phyloP scores from a whole-genome alignment of 2,797 vertebrate genomes.

The Champsocephalus esox region DNA sequence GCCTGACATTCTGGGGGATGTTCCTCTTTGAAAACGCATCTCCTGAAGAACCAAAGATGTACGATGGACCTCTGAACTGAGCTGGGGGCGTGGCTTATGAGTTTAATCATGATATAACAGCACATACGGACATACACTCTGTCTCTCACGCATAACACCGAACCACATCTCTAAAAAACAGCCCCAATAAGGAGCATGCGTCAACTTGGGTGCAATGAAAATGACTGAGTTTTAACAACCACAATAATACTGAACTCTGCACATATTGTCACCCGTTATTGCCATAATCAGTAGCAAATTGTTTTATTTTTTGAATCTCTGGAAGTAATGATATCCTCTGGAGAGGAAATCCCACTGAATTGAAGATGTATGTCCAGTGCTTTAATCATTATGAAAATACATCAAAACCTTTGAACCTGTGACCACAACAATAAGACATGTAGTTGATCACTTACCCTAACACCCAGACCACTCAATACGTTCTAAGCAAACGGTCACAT shows the following conservation, averaged over 20 bases:
- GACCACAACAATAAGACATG: not conserved
- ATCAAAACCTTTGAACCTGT: not conserved
- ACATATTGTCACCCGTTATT: not conserved
- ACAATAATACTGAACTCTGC: constrained; percentile 19
- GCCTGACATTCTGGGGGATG: constrained; percentile 27
- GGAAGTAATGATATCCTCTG: not conserved
- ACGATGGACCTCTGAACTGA: constrained; percentile 26
- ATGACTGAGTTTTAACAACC: constrained; percentile 27
- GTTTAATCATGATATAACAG: constrained; percentile 50
- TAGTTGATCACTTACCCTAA: not conserved
- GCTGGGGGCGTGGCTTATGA: constrained; percentile 48
- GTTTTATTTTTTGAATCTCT: not conserved
- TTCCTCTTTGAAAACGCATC: constrained; percentile 41
- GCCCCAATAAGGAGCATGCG: constrained; percentile 16
- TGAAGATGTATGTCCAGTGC: not conserved
- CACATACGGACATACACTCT: constrained; percentile 8
- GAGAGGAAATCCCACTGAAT: not conserved
- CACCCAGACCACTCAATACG: not conserved
- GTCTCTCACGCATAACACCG: constrained; percentile 6
- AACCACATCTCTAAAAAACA: not conserved
- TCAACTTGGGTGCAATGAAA: constrained; percentile 39
- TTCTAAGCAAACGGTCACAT: not conserved
- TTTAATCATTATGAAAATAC: not conserved
- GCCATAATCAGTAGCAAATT: not conserved
- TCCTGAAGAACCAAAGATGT: constrained; percentile 9